These are phyloP conservation scores for Pachliopta kotzebuea DNA, from an alignment of 2,888 invertebrate genomes.

Conservation along the genomic window DNA sequence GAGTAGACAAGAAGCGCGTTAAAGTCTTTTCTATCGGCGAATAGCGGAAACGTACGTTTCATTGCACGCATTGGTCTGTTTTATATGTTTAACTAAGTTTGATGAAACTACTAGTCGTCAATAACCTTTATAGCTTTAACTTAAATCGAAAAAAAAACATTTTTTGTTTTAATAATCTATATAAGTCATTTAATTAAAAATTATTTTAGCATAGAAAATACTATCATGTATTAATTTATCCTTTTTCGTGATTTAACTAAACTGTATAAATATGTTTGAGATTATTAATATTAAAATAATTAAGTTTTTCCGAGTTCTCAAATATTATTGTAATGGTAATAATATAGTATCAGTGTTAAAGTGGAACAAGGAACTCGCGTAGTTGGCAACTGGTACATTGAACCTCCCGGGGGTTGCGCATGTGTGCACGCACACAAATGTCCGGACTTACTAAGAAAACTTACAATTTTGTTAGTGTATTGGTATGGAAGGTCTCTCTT, in stretches of 20 bases:
- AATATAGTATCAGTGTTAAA: conserved; percentile 77
- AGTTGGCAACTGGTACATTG: conserved; percentile 76
- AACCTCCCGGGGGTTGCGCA: conserved; percentile 59
- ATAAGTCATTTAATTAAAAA: conserved; percentile 10
- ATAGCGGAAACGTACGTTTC: conserved; percentile 6
- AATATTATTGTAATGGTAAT: conserved; percentile 74
- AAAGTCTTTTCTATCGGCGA: conserved; percentile 43
- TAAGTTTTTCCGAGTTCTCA: conserved; percentile 45
- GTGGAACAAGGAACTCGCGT: conserved; percentile 80
- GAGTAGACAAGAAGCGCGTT: conserved; percentile 36
- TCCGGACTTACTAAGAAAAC: conserved; percentile 35
- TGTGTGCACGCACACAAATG: conserved; percentile 39
- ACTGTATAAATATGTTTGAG: no score
- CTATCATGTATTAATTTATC: not conserved
- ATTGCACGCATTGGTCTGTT: conserved; percentile 1
- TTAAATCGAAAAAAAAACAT: no score
- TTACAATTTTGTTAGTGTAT: conserved; percentile 37
- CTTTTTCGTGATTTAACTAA: no score
- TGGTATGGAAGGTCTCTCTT: conserved; percentile 29
- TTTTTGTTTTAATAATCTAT: no score
- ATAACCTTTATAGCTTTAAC: no score
- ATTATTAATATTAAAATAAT: not conserved
- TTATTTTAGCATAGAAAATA: not conserved
- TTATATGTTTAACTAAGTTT: no score
- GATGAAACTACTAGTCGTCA: no score